A percentile compares a stretch with the other conserved stretches of the same genome.
Evolutionary conservation across 1,140 invertebrate genomes (phyloP).

Genomic region (Drosophila athabasca): DNA sequence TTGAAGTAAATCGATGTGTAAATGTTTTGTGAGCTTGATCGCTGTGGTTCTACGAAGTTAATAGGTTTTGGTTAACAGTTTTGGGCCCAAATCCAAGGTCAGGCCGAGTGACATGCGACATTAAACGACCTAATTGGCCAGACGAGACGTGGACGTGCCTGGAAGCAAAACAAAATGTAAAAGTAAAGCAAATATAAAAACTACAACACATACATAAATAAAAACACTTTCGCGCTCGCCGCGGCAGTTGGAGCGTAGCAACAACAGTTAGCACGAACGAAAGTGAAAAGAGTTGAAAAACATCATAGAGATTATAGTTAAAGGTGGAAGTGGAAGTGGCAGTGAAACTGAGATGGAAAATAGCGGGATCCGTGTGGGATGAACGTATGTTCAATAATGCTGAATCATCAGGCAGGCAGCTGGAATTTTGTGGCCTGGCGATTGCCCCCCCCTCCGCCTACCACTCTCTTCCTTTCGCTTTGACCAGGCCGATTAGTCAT

Average conservation of each 20-base stretch:
- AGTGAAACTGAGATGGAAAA: background rate
- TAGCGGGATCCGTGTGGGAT: constrained; percentile 28
- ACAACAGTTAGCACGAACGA: constrained; percentile 49
- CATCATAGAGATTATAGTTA: constrained; percentile 51
- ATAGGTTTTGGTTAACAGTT: constrained; percentile 10
- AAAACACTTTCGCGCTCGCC: constrained; percentile 65
- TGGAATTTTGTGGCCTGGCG: constrained; percentile 20
- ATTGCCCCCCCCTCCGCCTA: no score
- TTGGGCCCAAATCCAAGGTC: constrained; percentile 64
- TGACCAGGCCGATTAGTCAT: constrained; percentile 54
- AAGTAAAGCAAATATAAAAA: constrained; percentile 14
- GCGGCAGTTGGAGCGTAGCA: constrained; percentile 54
- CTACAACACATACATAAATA: constrained; percentile 15
- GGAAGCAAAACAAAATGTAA: constrained; percentile 25
- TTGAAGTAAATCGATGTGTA: background rate
- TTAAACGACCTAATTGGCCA: constrained; percentile 65
- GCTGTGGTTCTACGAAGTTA: background rate
- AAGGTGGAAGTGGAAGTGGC: background rate
- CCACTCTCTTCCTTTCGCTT: constrained; percentile 12
- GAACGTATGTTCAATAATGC: constrained; percentile 30
- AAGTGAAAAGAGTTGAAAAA: constrained; percentile 70
- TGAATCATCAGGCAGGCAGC: constrained; percentile 54
- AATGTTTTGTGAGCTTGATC: background rate
- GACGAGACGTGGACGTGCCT: constrained; percentile 15
- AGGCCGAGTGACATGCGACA: constrained; percentile 50